Conservation (phyloP, 2,113 vertebrate species). For the Sphyrna mokarran region DNA sequence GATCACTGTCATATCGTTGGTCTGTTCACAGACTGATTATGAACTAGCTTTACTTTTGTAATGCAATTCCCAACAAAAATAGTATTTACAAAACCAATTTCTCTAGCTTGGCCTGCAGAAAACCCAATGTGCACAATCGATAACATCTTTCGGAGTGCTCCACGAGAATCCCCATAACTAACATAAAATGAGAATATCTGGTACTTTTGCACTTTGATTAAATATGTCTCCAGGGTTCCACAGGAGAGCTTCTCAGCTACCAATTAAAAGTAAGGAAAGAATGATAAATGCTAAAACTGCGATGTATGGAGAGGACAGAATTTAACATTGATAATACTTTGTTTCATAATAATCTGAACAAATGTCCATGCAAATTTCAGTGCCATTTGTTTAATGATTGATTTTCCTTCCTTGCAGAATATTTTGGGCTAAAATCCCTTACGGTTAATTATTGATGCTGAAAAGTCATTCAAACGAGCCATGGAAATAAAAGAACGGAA, state of each 20-base stretch:
- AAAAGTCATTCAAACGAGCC: conserved; percentile 58
- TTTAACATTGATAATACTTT: not conserved
- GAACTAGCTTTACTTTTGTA: not conserved
- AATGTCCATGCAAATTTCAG: not conserved
- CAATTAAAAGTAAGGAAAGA: not conserved
- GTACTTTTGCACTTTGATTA: not conserved
- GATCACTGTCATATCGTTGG: not conserved
- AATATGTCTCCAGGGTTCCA: not conserved
- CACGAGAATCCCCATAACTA: conserved; percentile 4
- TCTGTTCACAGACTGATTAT: not conserved
- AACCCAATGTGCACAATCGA: not conserved
- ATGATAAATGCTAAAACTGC: not conserved
- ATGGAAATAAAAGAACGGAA: conserved; percentile 97
- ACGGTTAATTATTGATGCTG: conserved; percentile 61
- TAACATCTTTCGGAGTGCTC: not conserved
- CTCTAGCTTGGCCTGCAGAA: not conserved
- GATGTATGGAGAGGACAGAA: not conserved
- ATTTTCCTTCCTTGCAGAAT: conserved; percentile 27
- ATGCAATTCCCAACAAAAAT: not conserved
- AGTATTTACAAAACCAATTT: not conserved
- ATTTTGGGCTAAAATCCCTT: not conserved
- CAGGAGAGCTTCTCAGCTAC: not conserved
- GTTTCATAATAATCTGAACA: not conserved
- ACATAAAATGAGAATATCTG: not conserved
- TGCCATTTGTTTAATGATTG: not conserved